A percentile compares a stretch with the other conserved stretches of the same genome.
Evolutionary conservation across 1,140 invertebrate genomes (phyloP).

Genomic region (Homalodisca vitripennis): DNA sequence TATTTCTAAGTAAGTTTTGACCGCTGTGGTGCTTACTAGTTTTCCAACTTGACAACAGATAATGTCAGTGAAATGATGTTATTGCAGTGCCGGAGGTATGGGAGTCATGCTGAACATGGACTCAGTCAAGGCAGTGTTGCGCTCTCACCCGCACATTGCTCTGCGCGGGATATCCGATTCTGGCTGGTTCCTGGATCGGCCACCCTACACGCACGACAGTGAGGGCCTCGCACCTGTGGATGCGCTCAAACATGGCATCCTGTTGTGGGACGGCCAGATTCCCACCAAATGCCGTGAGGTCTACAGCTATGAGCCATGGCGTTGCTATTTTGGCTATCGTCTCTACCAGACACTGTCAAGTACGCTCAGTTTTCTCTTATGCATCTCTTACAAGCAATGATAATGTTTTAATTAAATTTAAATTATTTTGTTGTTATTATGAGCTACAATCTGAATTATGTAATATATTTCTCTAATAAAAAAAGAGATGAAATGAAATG

Average conservation of each 20-base stretch:
- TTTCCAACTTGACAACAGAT: too few species aligned
- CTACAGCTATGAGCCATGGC: constrained; percentile 76
- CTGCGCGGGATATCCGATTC: constrained; percentile 85
- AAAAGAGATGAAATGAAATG: too few species aligned
- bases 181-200: constrained; percentile 91
- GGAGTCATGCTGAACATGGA: constrained; percentile 91
- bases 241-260: constrained; percentile 72
- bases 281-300: constrained; percentile 68
- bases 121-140: constrained; percentile 64
- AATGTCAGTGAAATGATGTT: too few species aligned
- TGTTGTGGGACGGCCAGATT: constrained; percentile 79
- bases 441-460: too few species aligned
- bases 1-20: too few species aligned
- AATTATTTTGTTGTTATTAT: too few species aligned
- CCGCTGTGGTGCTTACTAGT: too few species aligned
- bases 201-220: constrained; percentile 58
- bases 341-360: constrained; percentile 82
- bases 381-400: neutral
- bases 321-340: constrained; percentile 91
- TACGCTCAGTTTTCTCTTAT: constrained; percentile 49
- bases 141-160: constrained; percentile 61
- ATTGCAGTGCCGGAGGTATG: constrained; percentile 86
- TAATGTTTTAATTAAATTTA: too few species aligned
- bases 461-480: too few species aligned
- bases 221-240: constrained; percentile 56